These are phyloP conservation scores for Pogonocichla stellata DNA, from an alignment of 2,113 vertebrate genomes.

Conservation along the genomic window DNA sequence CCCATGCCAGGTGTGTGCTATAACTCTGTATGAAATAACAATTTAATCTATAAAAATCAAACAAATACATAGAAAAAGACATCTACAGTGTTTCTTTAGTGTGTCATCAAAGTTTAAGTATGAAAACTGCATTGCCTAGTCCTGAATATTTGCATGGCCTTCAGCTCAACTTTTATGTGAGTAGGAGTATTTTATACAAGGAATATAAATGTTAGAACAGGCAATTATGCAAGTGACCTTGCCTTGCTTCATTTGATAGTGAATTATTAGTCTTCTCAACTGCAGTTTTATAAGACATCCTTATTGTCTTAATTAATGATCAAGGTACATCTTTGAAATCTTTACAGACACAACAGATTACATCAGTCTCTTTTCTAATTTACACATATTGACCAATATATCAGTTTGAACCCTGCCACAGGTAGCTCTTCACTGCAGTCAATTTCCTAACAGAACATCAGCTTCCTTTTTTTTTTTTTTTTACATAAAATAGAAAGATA, in stretches of 20 bases:
- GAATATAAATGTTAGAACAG: constrained; percentile 14
- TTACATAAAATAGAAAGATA: constrained; percentile 3
- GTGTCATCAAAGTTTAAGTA: neutral
- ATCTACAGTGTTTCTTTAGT: neutral
- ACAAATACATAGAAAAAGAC: neutral
- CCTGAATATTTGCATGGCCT: neutral
- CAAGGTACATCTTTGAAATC: neutral
- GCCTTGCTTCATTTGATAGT: neutral
- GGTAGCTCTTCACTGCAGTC: neutral
- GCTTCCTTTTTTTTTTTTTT: neutral
- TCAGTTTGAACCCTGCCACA: neutral
- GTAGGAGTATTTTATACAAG: neutral
- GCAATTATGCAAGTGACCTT: constrained; percentile 30
- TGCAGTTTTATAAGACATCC: constrained; percentile 12
- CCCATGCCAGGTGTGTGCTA: neutral
- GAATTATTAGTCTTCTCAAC: constrained; percentile 21
- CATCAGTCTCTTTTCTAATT: neutral
- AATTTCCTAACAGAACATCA: neutral
- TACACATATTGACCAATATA: neutral
- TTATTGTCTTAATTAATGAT: constrained; percentile 33
- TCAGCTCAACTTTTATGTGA: neutral
- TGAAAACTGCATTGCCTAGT: neutral
- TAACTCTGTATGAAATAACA: neutral
- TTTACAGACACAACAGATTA: neutral
- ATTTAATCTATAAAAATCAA: neutral